These are phyloP conservation scores for Spilarctia lutea DNA, from an alignment of 2,888 invertebrate genomes.

Conservation along the genomic window DNA sequence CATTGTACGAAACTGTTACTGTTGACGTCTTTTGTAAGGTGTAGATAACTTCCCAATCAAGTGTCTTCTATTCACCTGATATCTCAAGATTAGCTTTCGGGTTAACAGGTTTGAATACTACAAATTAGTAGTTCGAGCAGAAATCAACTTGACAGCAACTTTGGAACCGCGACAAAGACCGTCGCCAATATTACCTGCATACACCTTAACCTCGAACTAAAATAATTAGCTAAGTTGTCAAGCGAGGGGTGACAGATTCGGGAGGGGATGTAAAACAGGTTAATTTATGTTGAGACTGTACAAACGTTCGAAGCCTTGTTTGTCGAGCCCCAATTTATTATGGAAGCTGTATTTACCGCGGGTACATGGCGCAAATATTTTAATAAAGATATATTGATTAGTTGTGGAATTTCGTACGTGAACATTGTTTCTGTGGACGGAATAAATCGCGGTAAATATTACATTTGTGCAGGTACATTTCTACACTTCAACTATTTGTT, in stretches of 20 bases:
- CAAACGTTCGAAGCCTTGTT: constrained; percentile 61
- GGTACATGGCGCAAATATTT: constrained; percentile 35
- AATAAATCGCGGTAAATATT: neutral
- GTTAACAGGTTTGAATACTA: constrained; percentile 2
- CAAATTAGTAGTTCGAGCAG: constrained; percentile 12
- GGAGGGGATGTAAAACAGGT: constrained; percentile 55
- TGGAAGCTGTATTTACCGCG: constrained; percentile 31
- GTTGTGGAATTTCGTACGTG: neutral
- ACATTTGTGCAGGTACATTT: neutral
- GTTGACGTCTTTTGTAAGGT: neutral
- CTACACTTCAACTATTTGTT: too few species aligned
- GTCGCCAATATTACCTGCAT: constrained; percentile 23
- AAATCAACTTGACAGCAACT: constrained; percentile 23
- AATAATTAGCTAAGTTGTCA: constrained; percentile 67
- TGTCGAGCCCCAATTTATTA: constrained; percentile 45
- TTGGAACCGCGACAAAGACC: constrained; percentile 21
- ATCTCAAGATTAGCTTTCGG: neutral
- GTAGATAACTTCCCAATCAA: neutral
- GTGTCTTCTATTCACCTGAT: neutral
- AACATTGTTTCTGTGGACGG: neutral
- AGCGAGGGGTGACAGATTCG: constrained; percentile 25
- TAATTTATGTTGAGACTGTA: constrained; percentile 68
- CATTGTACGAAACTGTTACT: neutral
- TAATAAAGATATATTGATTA: constrained; percentile 29
- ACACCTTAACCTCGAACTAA: constrained; percentile 53